phyloP scores from a whole-genome alignment of 2,113 vertebrate species.

The Cygnus buccinator region DNA sequence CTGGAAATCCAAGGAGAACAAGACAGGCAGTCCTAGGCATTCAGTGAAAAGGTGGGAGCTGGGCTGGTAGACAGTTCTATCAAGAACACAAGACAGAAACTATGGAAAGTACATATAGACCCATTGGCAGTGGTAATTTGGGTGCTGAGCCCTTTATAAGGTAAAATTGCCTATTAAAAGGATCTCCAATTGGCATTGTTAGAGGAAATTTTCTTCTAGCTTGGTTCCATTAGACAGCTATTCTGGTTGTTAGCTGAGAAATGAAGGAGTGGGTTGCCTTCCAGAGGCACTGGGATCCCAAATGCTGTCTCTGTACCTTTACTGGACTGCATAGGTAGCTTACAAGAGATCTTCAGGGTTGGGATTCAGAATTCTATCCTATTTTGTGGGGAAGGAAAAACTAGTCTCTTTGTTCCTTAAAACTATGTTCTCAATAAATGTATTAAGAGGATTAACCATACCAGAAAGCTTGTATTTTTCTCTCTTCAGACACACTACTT shows the following conservation, averaged over 20 bases:
- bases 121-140: not conserved
- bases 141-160: not conserved
- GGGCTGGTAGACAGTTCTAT: not conserved
- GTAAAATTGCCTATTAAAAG: not conserved
- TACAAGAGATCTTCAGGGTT: not conserved
- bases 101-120: not conserved
- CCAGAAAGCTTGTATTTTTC: not conserved
- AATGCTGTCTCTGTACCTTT: not conserved
- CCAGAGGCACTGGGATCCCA: rapidly evolving
- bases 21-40: rapidly evolving
- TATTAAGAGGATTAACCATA: not conserved
- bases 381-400: not conserved
- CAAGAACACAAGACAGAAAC: not conserved
- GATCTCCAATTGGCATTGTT: not conserved
- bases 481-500: not conserved
- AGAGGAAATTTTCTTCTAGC: not conserved
- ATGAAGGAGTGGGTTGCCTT: not conserved
- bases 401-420: not conserved
- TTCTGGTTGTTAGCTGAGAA: not conserved
- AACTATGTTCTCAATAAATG: not conserved
- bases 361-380: not conserved
- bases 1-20: not conserved
- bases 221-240: rapidly evolving
- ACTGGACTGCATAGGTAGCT: not conserved
- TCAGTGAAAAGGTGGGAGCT: not conserved